Evolutionary conservation across 2,888 invertebrate species (phyloP).

Genomic region (Coelinius sp.): DNA sequence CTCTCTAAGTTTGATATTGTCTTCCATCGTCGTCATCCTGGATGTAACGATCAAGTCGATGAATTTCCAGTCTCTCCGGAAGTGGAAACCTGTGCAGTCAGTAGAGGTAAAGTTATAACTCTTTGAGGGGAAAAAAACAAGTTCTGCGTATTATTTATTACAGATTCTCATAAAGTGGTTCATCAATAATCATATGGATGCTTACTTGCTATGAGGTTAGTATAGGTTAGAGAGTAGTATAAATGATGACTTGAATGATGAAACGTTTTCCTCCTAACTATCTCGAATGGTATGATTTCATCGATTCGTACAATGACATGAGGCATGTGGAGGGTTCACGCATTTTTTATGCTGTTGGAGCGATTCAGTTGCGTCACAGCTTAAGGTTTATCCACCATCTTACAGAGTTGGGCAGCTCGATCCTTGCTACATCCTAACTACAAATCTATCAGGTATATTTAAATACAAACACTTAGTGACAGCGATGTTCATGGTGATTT

Average conservation of each 20-base stretch:
- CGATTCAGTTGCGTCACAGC: not conserved
- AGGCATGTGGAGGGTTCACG: not conserved
- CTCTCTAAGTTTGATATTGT: not conserved
- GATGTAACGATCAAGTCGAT: too few species aligned
- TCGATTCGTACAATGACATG: not conserved
- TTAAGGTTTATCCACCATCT: not conserved
- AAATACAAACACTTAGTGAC: too few species aligned
- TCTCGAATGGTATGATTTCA: not conserved
- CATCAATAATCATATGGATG: not conserved
- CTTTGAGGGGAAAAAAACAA: not conserved
- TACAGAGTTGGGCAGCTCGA: not conserved
- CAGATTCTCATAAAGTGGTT: not conserved
- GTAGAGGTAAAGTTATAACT: not conserved
- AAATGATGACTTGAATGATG: too few species aligned
- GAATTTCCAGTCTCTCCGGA: not conserved
- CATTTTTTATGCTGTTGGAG: not conserved
- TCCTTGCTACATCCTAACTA: too few species aligned
- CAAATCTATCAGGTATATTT: too few species aligned
- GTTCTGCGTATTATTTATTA: not conserved
- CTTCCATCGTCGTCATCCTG: not conserved
- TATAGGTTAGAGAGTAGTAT: too few species aligned
- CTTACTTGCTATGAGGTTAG: not conserved
- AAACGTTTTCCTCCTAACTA: too few species aligned
- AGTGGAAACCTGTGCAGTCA: not conserved
- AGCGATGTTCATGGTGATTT: too few species aligned